phyloP scores from a whole-genome alignment of 2,113 vertebrate genomes.

The Tachysurus fulvidraco region DNA sequence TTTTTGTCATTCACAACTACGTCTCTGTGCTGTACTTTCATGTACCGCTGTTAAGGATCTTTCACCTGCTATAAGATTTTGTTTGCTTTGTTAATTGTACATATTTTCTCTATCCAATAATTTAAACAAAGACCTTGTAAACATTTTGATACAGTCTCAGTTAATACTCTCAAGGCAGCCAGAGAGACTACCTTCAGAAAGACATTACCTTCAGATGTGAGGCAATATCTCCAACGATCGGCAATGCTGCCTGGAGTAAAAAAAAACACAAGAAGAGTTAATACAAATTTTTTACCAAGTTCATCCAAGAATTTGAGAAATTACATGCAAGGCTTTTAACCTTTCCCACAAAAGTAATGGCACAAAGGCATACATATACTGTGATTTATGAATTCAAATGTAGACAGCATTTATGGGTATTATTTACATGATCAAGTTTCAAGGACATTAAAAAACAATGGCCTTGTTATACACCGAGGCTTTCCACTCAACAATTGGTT shows the following conservation, averaged over 20 bases:
- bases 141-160: neutral
- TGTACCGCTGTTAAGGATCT: too few relatives aligned
- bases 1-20: too few relatives aligned
- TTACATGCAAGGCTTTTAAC: neutral
- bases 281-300: neutral
- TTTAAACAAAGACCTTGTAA: neutral
- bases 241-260: constrained; percentile 84
- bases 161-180: neutral
- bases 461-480: too few relatives aligned
- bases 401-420: too few relatives aligned
- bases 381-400: too few relatives aligned
- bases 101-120: neutral
- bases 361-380: too few relatives aligned
- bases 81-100: neutral
- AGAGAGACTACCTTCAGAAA: neutral
- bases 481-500: too few relatives aligned
- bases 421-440: too few relatives aligned
- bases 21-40: too few relatives aligned
- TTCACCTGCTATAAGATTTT: neutral
- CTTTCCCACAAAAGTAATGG: too few relatives aligned
- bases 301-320: neutral
- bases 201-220: constrained; percentile 85
- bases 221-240: constrained; percentile 90
- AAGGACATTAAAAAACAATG: too few relatives aligned
- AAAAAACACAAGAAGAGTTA: neutral